phyloP scores from a whole-genome alignment of 2,888 invertebrate species.

The Subacronicta megacephala region DNA sequence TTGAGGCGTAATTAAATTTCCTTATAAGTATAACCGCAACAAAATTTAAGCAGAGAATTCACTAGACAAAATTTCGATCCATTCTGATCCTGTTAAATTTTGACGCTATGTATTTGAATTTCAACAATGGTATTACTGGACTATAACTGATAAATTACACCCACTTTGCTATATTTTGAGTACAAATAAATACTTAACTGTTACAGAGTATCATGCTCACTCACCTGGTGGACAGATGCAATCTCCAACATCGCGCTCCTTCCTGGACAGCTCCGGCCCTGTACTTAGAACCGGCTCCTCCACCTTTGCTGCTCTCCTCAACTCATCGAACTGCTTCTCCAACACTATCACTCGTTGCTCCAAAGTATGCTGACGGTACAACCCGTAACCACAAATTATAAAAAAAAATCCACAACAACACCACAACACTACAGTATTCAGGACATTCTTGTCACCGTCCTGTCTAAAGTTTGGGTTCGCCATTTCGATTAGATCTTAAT shows the following conservation, averaged over 20 bases:
- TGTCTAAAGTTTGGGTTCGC: conserved; percentile 69
- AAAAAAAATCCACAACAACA: conserved; percentile 81
- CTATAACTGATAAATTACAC: neutral
- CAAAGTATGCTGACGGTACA: conserved; percentile 80
- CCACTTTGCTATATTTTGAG: neutral
- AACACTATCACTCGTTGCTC: conserved; percentile 78
- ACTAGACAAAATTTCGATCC: neutral
- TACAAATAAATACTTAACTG: too few relatives aligned
- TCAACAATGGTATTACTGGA: neutral
- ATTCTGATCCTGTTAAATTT: conserved; percentile 19
- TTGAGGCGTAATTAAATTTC: conserved; percentile 50
- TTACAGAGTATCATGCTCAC: conserved; percentile 35
- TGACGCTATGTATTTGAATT: conserved; percentile 5
- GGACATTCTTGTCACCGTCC: conserved; percentile 70
- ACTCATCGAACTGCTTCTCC: conserved; percentile 71
- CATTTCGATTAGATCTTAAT: conserved; percentile 62
- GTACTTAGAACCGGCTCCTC: conserved; percentile 50
- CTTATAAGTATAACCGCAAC: conserved; percentile 19
- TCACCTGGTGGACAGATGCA: conserved; percentile 86
- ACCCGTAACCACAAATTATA: conserved; percentile 76
- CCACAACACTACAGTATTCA: conserved; percentile 83
- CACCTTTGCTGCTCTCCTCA: conserved; percentile 52
- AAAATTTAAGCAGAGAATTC: conserved; percentile 30
- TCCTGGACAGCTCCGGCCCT: conserved; percentile 66
- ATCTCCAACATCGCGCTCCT: conserved; percentile 79